phyloP scores from a whole-genome alignment of 2,888 invertebrate genomes.

The Celastrina argiolus region DNA sequence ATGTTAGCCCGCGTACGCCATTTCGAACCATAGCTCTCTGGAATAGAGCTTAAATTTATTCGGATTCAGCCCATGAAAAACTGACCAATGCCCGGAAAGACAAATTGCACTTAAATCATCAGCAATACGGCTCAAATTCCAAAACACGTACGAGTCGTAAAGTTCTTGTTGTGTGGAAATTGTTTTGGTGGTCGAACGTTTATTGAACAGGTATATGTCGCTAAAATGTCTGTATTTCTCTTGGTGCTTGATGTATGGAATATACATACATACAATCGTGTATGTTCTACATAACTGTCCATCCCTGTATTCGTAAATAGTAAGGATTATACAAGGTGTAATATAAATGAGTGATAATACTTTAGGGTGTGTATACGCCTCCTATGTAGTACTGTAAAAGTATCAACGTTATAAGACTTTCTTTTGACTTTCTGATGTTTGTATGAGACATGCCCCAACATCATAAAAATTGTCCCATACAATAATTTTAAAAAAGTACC shows the following conservation, averaged over 20 bases:
- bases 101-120: constrained; percentile 35
- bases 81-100: constrained; percentile 27
- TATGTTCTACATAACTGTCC: too few species aligned
- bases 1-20: constrained; percentile 39
- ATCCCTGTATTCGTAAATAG: too few species aligned
- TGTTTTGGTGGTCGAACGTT: constrained; percentile 49
- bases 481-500: too few species aligned
- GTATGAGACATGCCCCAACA: too few species aligned
- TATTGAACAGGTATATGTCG: constrained; percentile 49
- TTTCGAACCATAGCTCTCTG: constrained; percentile 36
- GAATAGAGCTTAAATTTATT: constrained; percentile 34
- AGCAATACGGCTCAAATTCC: constrained; percentile 33
- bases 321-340: too few species aligned
- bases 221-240: constrained; percentile 15
- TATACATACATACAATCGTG: too few species aligned
- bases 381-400: too few species aligned
- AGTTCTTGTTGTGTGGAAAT: constrained; percentile 58
- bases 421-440: too few species aligned
- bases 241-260: neutral
- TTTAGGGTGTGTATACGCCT: too few species aligned
- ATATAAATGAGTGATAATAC: too few species aligned
- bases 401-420: too few species aligned
- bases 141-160: constrained; percentile 2
- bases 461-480: too few species aligned
- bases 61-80: constrained; percentile 25